Percentiles rank a stretch among this genome's conserved stretches.
These are phyloP conservation scores for Tuta absoluta DNA, from an alignment of 2,888 invertebrate genomes.

Conservation along the genomic window DNA sequence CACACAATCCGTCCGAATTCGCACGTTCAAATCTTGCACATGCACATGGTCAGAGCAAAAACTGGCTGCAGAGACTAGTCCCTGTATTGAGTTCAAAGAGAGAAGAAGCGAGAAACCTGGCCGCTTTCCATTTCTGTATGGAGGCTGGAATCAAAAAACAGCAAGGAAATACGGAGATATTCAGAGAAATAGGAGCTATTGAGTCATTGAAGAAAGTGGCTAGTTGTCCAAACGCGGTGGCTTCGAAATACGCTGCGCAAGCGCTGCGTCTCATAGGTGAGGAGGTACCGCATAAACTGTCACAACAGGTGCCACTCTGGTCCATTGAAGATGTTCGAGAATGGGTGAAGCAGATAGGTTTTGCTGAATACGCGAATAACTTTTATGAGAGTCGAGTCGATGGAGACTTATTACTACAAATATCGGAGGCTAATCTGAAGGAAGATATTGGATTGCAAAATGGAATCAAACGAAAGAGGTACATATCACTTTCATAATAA, in stretches of 20 bases:
- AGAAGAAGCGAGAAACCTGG: conserved; percentile 97
- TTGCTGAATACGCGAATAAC: conserved; percentile 89
- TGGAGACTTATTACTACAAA: conserved; percentile 95
- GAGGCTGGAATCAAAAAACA: conserved; percentile 98
- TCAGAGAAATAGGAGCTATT: conserved; percentile 96
- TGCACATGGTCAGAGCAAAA: conserved; percentile 97
- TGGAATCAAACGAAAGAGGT: conserved; percentile 95
- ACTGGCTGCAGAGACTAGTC: conserved; percentile 95
- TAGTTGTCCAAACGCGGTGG: conserved; percentile 98
- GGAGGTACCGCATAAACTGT: conserved; percentile 97
- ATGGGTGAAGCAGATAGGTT: conserved; percentile 99
- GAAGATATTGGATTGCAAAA: conserved; percentile 96
- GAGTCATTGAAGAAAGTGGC: conserved; percentile 97
- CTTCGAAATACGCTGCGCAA: conserved; percentile 97
- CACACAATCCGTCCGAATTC: conserved; percentile 97
- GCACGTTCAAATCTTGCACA: conserved; percentile 95
- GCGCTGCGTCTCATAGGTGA: conserved; percentile 96
- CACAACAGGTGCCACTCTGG: conserved; percentile 99
- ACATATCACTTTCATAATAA: conserved; percentile 24
- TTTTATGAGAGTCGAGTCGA: conserved; percentile 97
- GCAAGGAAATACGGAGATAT: conserved; percentile 94
- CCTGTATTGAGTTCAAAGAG: conserved; percentile 96
- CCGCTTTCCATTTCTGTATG: conserved; percentile 99
- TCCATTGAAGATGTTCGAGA: conserved; percentile 97
- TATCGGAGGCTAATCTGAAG: conserved; percentile 94